phyloP scores from a whole-genome alignment of 2,888 invertebrate genomes.

The Parapristionchus giblindavisi region DNA sequence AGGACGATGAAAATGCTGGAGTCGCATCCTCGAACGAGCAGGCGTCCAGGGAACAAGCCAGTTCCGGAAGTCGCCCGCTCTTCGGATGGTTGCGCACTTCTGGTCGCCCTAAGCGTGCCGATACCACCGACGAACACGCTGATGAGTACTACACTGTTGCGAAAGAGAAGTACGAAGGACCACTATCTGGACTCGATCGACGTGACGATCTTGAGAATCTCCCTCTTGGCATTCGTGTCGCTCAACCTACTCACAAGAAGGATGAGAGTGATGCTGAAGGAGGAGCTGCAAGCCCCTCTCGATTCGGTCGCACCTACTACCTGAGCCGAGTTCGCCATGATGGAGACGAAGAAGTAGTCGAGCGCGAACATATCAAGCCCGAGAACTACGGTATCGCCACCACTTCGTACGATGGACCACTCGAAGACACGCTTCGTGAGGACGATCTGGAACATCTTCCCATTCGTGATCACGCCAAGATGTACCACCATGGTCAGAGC shows the following conservation, averaged over 20 bases:
- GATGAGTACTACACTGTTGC: slow-evolving; percentile 21
- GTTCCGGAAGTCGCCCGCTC: slow-evolving; percentile 9
- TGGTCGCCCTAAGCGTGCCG: slow-evolving; percentile 10
- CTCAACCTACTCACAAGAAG: slow-evolving; percentile 15
- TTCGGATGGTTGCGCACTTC: slow-evolving; percentile 21
- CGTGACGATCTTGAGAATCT: slow-evolving; percentile 27
- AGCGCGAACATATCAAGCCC: slow-evolving; percentile 17
- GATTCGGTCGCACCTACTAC: slow-evolving; percentile 22
- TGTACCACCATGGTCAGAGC: slow-evolving; percentile 19
- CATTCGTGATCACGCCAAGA: slow-evolving; percentile 18
- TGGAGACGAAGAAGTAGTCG: slow-evolving; percentile 23
- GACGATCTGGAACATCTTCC: slow-evolving; percentile 17
- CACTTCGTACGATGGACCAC: slow-evolving; percentile 26
- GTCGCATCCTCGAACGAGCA: not conserved
- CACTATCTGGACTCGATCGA: slow-evolving; percentile 18
- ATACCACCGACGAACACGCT: slow-evolving; percentile 7
- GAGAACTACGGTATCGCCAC: slow-evolving; percentile 28
- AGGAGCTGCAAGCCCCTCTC: slow-evolving; percentile 20
- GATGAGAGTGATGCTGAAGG: not conserved
- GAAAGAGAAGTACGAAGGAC: slow-evolving; percentile 18
- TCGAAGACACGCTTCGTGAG: slow-evolving; percentile 27
- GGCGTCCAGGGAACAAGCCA: not conserved
- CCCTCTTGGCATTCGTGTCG: slow-evolving; percentile 23
- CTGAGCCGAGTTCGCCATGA: slow-evolving; percentile 13
- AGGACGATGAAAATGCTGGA: slow-evolving; percentile 4